A percentile compares a stretch with the other conserved stretches of the same genome.
phyloP scores from a whole-genome alignment of 2,888 invertebrate species.

The Ormia ochracea region DNA sequence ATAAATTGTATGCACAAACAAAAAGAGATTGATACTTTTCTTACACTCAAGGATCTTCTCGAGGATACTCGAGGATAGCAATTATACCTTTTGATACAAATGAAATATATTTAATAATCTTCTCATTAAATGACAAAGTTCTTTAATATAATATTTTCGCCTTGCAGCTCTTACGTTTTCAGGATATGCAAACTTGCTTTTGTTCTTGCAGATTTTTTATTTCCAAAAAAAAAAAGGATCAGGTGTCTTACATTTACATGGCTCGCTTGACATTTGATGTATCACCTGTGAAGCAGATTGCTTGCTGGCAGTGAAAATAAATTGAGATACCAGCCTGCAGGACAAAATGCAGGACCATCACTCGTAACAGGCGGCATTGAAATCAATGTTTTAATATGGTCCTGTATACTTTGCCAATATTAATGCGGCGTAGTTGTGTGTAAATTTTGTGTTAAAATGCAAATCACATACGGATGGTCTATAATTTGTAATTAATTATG shows the following conservation, averaged over 20 bases:
- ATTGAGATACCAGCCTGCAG: background rate
- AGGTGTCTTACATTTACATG: background rate
- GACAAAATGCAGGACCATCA: background rate
- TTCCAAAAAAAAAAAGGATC: background rate
- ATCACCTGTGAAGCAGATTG: background rate
- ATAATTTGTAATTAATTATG: slow-evolving; percentile 75
- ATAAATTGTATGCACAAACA: too few relatives aligned
- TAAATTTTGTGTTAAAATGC: slow-evolving; percentile 47
- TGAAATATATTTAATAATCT: too few relatives aligned
- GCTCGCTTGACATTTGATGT: background rate
- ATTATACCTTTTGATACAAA: too few relatives aligned
- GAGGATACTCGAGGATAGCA: too few relatives aligned
- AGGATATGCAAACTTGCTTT: background rate
- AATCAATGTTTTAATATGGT: slow-evolving; percentile 46
- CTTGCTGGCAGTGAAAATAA: background rate
- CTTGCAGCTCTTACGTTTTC: too few relatives aligned
- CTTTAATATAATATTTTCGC: too few relatives aligned
- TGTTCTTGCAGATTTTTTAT: background rate
- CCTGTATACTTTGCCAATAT: slow-evolving; percentile 44
- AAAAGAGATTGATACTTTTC: too few relatives aligned
- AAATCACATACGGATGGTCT: slow-evolving; percentile 61
- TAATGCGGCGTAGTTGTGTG: slow-evolving; percentile 16
- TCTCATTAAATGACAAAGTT: too few relatives aligned
- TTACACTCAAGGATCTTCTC: too few relatives aligned
- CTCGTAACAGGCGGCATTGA: background rate